These are phyloP conservation scores for Glyphotaelius pellucidus DNA, from an alignment of 2,888 invertebrate species.

Conservation along the genomic window DNA sequence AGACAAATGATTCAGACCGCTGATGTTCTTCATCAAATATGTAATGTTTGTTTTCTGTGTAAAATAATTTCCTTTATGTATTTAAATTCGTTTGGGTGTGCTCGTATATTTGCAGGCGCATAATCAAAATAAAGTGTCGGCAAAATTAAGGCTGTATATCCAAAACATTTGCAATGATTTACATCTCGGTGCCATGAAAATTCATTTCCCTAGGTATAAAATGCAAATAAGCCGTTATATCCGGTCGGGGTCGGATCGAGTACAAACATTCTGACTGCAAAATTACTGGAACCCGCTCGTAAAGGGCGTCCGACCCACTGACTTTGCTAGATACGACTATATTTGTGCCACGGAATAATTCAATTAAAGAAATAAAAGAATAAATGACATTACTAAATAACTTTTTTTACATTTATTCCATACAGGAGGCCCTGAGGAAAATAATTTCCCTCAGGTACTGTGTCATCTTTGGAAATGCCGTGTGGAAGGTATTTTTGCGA, in stretches of 20 bases:
- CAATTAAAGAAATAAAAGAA: background rate
- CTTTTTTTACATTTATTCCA: too few species aligned
- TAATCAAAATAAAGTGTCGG: background rate
- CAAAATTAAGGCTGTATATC: background rate
- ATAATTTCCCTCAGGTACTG: too few species aligned
- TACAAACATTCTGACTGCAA: background rate
- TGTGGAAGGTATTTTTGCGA: too few species aligned
- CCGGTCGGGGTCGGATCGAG: background rate
- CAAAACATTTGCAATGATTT: background rate
- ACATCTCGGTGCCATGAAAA: background rate
- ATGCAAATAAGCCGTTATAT: background rate
- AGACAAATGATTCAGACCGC: too few species aligned
- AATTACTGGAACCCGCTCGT: background rate
- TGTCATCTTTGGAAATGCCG: too few species aligned
- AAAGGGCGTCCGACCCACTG: background rate
- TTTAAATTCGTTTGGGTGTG: background rate
- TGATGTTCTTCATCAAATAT: too few species aligned
- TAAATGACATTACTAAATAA: background rate
- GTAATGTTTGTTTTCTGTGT: background rate
- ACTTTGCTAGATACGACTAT: background rate
- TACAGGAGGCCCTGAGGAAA: too few species aligned
- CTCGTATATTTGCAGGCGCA: background rate
- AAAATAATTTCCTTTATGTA: background rate
- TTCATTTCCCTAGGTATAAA: background rate
- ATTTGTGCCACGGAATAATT: background rate